Evolutionary conservation across 2,113 vertebrate species (phyloP).

Genomic region (Oryzias woworae): DNA sequence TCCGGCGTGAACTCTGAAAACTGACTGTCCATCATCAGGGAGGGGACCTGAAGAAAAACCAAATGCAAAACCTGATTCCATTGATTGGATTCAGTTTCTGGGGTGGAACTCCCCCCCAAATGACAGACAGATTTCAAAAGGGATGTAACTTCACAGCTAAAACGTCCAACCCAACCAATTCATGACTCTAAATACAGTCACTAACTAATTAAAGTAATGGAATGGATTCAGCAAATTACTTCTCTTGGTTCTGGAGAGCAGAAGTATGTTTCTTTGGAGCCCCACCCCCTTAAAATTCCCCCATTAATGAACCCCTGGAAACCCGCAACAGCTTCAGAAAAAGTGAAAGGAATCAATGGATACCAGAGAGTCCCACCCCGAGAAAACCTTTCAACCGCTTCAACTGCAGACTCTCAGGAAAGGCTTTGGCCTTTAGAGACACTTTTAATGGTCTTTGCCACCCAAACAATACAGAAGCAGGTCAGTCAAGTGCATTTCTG

Average conservation of each 20-base stretch:
- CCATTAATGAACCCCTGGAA: too few relatives aligned
- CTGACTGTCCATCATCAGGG: conserved; percentile 97
- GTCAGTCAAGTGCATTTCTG: too few relatives aligned
- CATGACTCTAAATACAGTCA: conserved; percentile 12
- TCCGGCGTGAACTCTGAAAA: conserved; percentile 98
- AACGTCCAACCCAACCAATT: background rate
- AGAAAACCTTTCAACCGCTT: too few relatives aligned
- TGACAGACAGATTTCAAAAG: conserved; percentile 1
- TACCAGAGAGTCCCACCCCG: too few relatives aligned
- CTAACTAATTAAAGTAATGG: conserved; percentile 15
- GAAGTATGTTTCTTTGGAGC: conserved; percentile 1
- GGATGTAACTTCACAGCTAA: background rate
- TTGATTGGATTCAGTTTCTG: background rate
- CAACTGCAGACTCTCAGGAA: too few relatives aligned
- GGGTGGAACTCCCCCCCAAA: rapidly evolving
- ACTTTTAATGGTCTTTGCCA: too few relatives aligned
- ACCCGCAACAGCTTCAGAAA: too few relatives aligned
- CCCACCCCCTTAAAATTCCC: background rate
- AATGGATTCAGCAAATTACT: background rate
- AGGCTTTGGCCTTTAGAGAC: too few relatives aligned
- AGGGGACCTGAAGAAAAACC: conserved; percentile 82
- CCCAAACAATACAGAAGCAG: too few relatives aligned
- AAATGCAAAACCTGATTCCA: background rate
- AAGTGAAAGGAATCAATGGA: too few relatives aligned
- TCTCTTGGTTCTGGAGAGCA: background rate